These are phyloP conservation scores for Solea solea DNA, from an alignment of 2,113 vertebrate species.

Conservation along the genomic window DNA sequence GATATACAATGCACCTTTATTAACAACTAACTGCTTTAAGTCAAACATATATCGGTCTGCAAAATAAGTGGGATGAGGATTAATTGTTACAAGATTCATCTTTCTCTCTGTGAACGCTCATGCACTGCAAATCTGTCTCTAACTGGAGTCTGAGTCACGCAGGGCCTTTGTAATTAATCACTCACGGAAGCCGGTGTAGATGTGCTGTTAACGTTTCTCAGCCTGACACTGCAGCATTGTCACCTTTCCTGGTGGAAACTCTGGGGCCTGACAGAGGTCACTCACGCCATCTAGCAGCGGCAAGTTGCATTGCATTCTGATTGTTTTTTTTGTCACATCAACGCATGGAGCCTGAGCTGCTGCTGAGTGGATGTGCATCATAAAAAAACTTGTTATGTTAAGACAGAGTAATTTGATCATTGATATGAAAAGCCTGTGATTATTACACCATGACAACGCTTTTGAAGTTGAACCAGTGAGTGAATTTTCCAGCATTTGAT, in stretches of 20 bases:
- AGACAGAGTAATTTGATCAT: not conserved
- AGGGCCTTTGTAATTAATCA: slow-evolving; percentile 22
- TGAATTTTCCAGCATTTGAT: not conserved
- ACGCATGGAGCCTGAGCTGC: not conserved
- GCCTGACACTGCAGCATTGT: slow-evolving; percentile 18
- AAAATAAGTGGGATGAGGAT: not conserved
- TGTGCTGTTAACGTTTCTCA: slow-evolving; percentile 7
- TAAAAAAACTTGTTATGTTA: not conserved
- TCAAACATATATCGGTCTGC: not conserved
- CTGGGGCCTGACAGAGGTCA: slow-evolving; percentile 52
- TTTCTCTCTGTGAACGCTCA: not conserved
- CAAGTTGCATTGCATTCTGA: slow-evolving; percentile 52
- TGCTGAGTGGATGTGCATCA: not conserved
- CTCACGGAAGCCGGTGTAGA: not conserved
- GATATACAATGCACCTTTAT: no score
- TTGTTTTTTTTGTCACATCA: slow-evolving; percentile 17
- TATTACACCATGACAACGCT: no score
- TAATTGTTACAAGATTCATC: not conserved
- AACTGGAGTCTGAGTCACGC: not conserved
- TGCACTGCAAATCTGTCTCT: not conserved
- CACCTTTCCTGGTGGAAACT: slow-evolving; percentile 9
- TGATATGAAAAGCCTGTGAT: not conserved
- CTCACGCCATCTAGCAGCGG: slow-evolving; percentile 79
- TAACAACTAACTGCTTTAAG: no score
- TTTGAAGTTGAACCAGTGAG: no score